Evolutionary conservation across 1,140 invertebrate genomes (phyloP), one percentile per base, ranked within the genome.

Genomic region (Diorhabda carinulata): DNA sequence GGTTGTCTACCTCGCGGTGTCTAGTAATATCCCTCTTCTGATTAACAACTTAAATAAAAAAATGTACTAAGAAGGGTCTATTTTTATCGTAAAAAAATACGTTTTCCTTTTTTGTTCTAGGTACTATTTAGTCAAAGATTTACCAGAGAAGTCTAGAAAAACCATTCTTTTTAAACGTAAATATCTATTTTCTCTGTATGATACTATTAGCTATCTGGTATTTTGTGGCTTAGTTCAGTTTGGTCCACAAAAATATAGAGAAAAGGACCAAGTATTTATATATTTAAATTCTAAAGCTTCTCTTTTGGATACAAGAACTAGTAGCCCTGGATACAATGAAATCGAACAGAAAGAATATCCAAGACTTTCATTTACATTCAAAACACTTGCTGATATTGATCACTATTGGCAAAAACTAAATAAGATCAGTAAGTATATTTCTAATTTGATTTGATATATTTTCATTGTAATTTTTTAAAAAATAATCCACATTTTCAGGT

Each of bases 181-280:
- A 70, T 91, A 91, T 71, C 86, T 93, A 9, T 88, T 85, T 71
- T 82, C 82, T 8, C 83, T 91, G 42, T 81, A 87, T 64, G 87
- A 88, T 57, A 82, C 86, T 0, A 74, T 89, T 41, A 82, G 80
- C 0, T 76, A 83, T 7, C 77, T 94, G 0, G 87, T 86, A 69
- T 88, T 87, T 68, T 86, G 91, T 75, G 92, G 92, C 0, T 75
- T 94, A 3, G 70, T 92, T 9, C 90, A 93, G 73, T 87, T 91
- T 74, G 91, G 91, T 0, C 86, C 87, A 0, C 87, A 89, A 58
- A 82, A 83, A 57, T 74, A 86, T 8, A 87, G 89, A 73, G 89
- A 91, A 62, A 92, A 92, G 71, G 91, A 93, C 76, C 86, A 88
- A 81, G 82, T 86, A 42, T 92, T 88, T 78, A 81, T 93, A 3